A percentile compares a stretch with the other conserved stretches of the same genome.
phyloP scores from a whole-genome alignment of 2,888 invertebrate species.

The Lydus trimaculatus region DNA sequence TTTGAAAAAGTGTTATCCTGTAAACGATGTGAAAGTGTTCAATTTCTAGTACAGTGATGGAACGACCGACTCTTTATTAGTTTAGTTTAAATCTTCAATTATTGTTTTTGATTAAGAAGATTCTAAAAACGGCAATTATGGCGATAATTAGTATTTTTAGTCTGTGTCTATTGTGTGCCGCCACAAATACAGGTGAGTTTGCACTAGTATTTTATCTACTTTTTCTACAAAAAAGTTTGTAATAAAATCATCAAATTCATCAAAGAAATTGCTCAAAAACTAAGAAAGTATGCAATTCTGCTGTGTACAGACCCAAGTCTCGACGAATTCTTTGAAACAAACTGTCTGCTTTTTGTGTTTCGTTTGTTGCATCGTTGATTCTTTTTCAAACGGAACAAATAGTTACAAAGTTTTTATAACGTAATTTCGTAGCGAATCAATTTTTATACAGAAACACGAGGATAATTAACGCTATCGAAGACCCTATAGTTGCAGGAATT shows the following conservation, averaged over 20 bases:
- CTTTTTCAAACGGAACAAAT: not conserved
- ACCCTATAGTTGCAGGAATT: too few relatives aligned
- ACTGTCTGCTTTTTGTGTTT: not conserved
- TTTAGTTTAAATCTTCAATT: constrained; percentile 27
- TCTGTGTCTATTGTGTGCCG: constrained; percentile 35
- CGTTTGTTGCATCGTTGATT: not conserved
- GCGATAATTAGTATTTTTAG: constrained; percentile 39
- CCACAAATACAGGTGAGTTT: constrained; percentile 38
- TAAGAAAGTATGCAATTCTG: not conserved
- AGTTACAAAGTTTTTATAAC: not conserved
- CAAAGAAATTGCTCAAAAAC: not conserved
- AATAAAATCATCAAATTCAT: not conserved
- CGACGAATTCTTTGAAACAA: not conserved
- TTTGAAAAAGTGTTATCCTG: constrained; percentile 21
- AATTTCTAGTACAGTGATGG: constrained; percentile 35
- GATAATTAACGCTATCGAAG: not conserved
- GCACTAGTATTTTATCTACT: not conserved
- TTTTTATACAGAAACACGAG: not conserved
- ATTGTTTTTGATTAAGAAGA: not conserved
- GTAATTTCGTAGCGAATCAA: not conserved
- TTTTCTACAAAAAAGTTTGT: not conserved
- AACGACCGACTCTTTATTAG: constrained; percentile 22
- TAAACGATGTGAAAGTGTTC: constrained; percentile 39
- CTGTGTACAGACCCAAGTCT: not conserved
- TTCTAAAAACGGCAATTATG: constrained; percentile 25